Base-by-base conservation (phyloP, 2,113 vertebrate species). In the Corydoras sp. region DNA sequence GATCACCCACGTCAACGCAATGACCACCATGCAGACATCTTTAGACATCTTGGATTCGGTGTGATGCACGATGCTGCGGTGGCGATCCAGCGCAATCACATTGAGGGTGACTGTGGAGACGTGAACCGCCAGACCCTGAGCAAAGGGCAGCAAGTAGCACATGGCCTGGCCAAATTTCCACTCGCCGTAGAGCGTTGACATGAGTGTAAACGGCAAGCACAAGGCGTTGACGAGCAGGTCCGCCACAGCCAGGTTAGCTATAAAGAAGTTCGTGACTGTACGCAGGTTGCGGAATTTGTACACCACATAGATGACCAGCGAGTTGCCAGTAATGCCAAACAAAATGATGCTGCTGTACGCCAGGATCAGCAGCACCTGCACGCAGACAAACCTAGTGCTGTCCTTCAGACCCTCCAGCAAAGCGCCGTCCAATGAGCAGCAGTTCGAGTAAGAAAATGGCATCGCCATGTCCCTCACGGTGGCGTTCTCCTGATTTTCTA, bases 241-340 rank as follows among this genome's bases (percentile, higher is more conserved):
- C 0, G 96, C 93, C 86, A 92, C 83, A 0, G 80, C 96, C 83
- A 98, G 86, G 74, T 98, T 98, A 32, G 91, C 94, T 61, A 98
- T 98, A 81, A 98, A 98, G 81, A 93, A 97, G 86, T 98, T 98
- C 15, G 96, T 98, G 63, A 98, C 95, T 0, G 96, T 98, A 29
- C 91, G 91, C 77, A 98, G 93, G 32, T 88, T 94, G 85, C 93
- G 94, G 86, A 96, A 98, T 62, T 92, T 94, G 70, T 95, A 92
- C 69, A 98, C 92, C 31, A 97, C 94, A 0, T 97, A 95, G 78
- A 97, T 96, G 43, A 98, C 96, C 0, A 98, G 84, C 24, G 93
- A 95, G 79, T 98, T 98, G 15, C 96, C 95, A 0, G 94, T 84
- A 58, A 98, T 91, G 0, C 96, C 96, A n/a, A 97, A 87, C 32